Percentiles rank a stretch among this genome's conserved stretches.
Conservation (phyloP, 1,140 invertebrate species). For the Drosophila mayri region DNA sequence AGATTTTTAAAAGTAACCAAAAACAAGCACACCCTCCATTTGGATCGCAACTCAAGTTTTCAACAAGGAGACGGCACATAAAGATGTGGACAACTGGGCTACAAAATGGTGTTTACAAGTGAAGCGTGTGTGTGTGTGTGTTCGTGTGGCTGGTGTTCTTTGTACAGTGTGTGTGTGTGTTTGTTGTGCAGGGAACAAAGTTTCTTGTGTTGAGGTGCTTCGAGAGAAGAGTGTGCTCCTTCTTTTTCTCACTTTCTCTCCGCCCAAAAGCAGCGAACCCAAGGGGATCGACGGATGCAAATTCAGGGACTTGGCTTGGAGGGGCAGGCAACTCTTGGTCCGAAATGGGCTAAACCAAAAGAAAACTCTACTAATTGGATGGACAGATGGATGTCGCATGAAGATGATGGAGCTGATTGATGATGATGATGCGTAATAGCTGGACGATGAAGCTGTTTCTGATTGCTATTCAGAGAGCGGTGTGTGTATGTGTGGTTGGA, state of each 20-base stretch:
- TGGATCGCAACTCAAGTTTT: conserved; percentile 11
- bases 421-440: conserved; percentile 40
- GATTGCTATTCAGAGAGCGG: conserved; percentile 21
- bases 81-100: conserved; percentile 33
- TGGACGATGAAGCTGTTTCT: conserved; percentile 47
- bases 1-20: neutral
- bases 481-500: conserved; percentile 5
- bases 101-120: conserved; percentile 42
- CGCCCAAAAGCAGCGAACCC: conserved; percentile 29
- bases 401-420: conserved; percentile 15
- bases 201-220: conserved; percentile 31
- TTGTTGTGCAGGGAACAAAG: conserved; percentile 17
- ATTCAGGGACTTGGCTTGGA: conserved; percentile 16
- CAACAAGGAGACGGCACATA: conserved; percentile 36
- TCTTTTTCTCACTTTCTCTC: conserved; percentile 23
- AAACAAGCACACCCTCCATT: conserved; percentile 9
- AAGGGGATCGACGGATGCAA: conserved; percentile 15
- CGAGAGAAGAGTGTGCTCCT: conserved; percentile 29
- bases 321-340: conserved; percentile 39
- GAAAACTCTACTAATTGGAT: conserved; percentile 35
- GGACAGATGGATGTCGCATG: conserved; percentile 26
- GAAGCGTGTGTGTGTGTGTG: conserved; percentile 2
- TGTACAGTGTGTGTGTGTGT: conserved; percentile 29
- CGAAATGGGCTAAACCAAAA: conserved; percentile 47
- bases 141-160: conserved; percentile 11